Conservation (phyloP, 2,888 invertebrate species). For the Stenichneumon culpator region DNA sequence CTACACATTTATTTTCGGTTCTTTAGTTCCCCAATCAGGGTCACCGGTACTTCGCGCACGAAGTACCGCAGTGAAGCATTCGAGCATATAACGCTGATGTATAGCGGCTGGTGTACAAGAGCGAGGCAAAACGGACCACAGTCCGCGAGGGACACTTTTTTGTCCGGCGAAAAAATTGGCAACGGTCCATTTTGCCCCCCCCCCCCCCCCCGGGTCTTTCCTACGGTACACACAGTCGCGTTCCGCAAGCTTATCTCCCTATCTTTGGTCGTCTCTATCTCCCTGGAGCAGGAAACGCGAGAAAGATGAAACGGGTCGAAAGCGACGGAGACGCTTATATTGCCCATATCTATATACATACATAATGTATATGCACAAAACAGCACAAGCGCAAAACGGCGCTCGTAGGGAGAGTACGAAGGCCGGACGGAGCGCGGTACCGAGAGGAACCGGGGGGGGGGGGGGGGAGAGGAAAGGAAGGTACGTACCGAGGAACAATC, state of each 20-base stretch:
- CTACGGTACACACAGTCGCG: constrained; percentile 13
- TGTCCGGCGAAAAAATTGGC: no score
- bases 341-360: not conserved
- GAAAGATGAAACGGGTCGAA: constrained; percentile 15
- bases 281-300: constrained; percentile 38
- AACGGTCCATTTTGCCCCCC: no score
- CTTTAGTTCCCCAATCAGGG: constrained; percentile 6
- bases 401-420: constrained; percentile 56
- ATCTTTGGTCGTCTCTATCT: constrained; percentile 36
- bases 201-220: not conserved
- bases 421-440: constrained; percentile 49
- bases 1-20: constrained; percentile 19
- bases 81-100: not conserved
- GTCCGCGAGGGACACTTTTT: no score
- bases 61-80: constrained; percentile 1
- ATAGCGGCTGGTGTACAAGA: not conserved
- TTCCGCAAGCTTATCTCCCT: constrained; percentile 33
- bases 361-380: not conserved
- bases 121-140: no score
- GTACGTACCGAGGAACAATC: constrained; percentile 78
- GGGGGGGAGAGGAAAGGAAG: constrained; percentile 50
- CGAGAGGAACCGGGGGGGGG: constrained; percentile 50
- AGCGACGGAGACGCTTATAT: not conserved
- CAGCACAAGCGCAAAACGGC: constrained; percentile 57
- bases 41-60: constrained; percentile 11